These are phyloP conservation scores for Bos javanicus DNA, from an alignment of 2,113 vertebrate genomes.

Conservation along the genomic window DNA sequence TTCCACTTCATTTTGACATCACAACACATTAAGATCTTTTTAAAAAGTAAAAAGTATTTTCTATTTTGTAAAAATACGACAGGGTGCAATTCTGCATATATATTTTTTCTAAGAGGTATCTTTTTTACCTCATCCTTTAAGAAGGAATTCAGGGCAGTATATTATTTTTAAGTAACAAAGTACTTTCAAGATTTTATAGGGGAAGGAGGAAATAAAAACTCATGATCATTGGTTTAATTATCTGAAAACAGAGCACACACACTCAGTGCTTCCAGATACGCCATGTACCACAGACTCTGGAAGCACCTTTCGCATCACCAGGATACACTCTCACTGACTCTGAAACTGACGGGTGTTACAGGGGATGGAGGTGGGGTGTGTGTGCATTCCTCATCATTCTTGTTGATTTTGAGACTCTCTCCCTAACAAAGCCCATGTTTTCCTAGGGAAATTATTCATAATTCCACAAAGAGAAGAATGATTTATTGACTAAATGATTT, in stretches of 20 bases:
- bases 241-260: neutral
- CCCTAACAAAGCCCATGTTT: neutral
- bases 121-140: neutral
- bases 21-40: neutral
- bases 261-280: neutral
- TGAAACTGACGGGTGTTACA: neutral
- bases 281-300: neutral
- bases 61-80: neutral
- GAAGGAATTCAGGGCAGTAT: neutral
- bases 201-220: neutral
- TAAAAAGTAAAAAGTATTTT: neutral
- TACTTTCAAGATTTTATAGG: neutral
- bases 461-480: neutral
- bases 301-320: neutral
- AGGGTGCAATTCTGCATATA: neutral
- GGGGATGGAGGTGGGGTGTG: neutral
- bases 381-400: neutral
- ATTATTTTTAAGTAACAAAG: conserved; percentile 8
- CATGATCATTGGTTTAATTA: neutral
- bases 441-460: neutral
- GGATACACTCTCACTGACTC: neutral
- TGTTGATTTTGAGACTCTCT: neutral
- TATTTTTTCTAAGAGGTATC: neutral
- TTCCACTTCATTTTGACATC: conserved; percentile 15
- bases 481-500: conserved; percentile 7